Conservation (phyloP, 2,888 invertebrate genomes). For the Baccha elongata region DNA sequence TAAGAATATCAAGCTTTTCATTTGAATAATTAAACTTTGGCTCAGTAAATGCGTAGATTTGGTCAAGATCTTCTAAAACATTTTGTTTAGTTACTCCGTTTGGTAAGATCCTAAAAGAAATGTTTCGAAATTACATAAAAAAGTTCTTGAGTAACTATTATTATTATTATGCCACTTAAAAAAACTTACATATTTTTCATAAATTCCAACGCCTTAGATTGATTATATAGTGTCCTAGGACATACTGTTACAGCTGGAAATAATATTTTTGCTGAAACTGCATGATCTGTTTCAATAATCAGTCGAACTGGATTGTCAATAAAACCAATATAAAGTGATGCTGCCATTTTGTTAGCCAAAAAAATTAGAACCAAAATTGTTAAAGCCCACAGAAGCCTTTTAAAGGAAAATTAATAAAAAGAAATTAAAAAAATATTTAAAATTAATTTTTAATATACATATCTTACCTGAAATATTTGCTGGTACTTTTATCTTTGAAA, state of each 20-base stretch:
- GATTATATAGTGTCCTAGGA: constrained; percentile 78
- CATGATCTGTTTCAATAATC: constrained; percentile 84
- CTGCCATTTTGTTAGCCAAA: not conserved
- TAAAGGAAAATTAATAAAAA: not conserved
- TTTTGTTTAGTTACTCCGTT: constrained; percentile 1
- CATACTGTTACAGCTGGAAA: constrained; percentile 84
- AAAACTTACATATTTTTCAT: constrained; percentile 17
- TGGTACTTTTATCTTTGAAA: constrained; percentile 78
- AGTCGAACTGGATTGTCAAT: constrained; percentile 84
- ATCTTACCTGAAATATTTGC: constrained; percentile 77
- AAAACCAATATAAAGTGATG: constrained; percentile 83
- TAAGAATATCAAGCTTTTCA: constrained; percentile 52
- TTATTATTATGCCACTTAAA: not conserved
- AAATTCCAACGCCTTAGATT: constrained; percentile 74
- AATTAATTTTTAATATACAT: not conserved
- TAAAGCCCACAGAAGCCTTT: constrained; percentile 12
- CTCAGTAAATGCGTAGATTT: constrained; percentile 77
- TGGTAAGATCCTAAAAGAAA: not conserved
- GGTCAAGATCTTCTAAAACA: constrained; percentile 72
- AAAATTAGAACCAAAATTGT: constrained; percentile 1
- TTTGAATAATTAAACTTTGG: constrained; percentile 71
- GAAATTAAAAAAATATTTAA: not conserved
- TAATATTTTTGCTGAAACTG: constrained; percentile 81
- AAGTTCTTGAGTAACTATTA: too few relatives aligned
- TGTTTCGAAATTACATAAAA: too few relatives aligned